Evolutionary conservation across 2,113 vertebrate genomes (phyloP), one percentile per base, ranked within the genome.

Genomic region (Sinocyclocheilus rhinocerous): DNA sequence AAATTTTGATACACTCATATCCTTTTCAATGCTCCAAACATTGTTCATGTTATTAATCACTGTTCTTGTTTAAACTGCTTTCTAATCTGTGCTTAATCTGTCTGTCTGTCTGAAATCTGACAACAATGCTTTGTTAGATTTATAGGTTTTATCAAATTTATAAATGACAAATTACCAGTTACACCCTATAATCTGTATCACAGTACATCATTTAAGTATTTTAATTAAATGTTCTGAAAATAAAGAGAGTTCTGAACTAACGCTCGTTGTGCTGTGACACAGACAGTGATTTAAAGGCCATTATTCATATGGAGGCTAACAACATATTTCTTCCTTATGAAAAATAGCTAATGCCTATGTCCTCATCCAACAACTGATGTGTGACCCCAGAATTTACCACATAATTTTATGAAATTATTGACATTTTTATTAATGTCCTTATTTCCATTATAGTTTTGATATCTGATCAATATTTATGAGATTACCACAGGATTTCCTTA

Each of bases 1-100:
- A 98, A 97, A 99, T 99, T 98, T 99, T 99, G 97, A 98, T 99
- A 97, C 97, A 99, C 96, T 99, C 98, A 99, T 99, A 99, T 99
- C 98, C 98, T 99, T 99, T 97, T 86, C 92, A 89, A 55, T 85
- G 81, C 77, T 91, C 16, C 10, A 39, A 5, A 6, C 36, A 24
- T 15, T 26, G 90, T 8, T 13, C 18, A 33, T 76, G 29, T 85
- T 78, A 0, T n/a, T 63, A 86, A n/a, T 86, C 57, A 13, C 77
- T 1, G 84, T 33, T 76, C 16, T 18, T 57, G 42, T n/a, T 85
- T 50, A 59, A 83, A 22, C 42, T 88, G 20, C 22, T 22, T 61
- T 55, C 6, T 8, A 12, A 70, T 65, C 33, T 59, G 55, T n/a
- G 26, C 70, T 42, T 84, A 12, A 6, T 15, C 48, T 85, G 36